Base-by-base conservation (phyloP, 2,888 invertebrate genomes). In the Athripsodes cinereus region DNA sequence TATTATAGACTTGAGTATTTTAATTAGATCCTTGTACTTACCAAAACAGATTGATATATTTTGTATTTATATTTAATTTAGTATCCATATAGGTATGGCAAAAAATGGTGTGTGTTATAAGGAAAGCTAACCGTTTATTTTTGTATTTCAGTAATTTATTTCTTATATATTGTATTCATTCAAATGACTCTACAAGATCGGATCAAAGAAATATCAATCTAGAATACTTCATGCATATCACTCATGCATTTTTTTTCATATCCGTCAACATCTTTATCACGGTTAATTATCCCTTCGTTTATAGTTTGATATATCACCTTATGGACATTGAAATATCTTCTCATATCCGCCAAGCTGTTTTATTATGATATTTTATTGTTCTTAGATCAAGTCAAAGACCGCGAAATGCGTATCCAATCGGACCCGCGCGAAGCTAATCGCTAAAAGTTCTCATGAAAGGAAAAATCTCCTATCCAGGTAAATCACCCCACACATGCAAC, bases 341-440 rank as follows among this genome's bases (percentile, higher is more conserved):
- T 40, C 40, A 40, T 40, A 40, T 40, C 40, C 40, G 40, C 40
- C 40, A 16, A 8, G 5, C 40, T 40, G 40, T 40, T 16, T 16
- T 13, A n/a, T 40, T 40, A 13, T 40, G 40, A 13, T 40, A 2
- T 40, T 13, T 5, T 40, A 8, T 40, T 40, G 40, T 40, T 40
- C 40, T 16, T 16, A 13, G 10, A 26, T 26, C 10, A 3, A 40
- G 40, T 40, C 40, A 40, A 40, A 40, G 16, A 16, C 16, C 16
- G 40, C 40, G 55, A 49, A 22, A 22, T 18, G 35, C 55, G 50
- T 55, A n/a, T 5, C 49, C n/a, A 55, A 55, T 55, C 40, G 40
- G 19, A 48, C 40, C 47, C 55, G 40, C 49, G 55, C 55, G 55
- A 55, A 55, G 34, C 55, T 50, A 55, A 55, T 55, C 55, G 35